phyloP scores from a whole-genome alignment of 2,113 vertebrate species.

The Haplochromis burtoni region DNA sequence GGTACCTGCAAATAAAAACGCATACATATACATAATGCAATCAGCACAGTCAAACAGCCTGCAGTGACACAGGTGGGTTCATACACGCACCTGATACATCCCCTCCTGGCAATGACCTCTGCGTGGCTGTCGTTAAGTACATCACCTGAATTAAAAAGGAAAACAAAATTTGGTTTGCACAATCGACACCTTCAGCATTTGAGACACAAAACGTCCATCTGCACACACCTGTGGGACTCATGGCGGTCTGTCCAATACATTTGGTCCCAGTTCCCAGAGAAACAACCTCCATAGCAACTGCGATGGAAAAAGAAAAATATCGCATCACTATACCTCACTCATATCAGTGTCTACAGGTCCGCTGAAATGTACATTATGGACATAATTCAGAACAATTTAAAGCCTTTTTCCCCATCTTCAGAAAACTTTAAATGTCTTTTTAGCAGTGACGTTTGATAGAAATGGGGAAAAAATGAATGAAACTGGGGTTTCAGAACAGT shows the following conservation, averaged over 20 bases:
- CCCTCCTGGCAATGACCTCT: slow-evolving; percentile 87
- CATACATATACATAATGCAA: neutral
- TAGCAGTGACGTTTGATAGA: neutral
- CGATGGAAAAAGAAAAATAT: neutral
- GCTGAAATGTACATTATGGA: neutral
- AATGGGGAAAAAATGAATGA: neutral
- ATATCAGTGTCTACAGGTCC: neutral
- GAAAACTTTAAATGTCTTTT: neutral
- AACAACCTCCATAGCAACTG: slow-evolving; percentile 81
- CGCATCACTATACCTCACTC: neutral
- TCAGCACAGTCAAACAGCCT: neutral
- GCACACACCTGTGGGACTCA: slow-evolving; percentile 83
- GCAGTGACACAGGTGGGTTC: too few species aligned
- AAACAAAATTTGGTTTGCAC: neutral
- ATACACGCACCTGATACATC: slow-evolving; percentile 80
- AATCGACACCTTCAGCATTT: neutral
- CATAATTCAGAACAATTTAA: neutral
- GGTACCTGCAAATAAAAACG: slow-evolving; percentile 73
- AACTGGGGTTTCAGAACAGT: accelerated
- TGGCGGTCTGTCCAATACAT: slow-evolving; percentile 82
- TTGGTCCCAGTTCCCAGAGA: slow-evolving; percentile 95
- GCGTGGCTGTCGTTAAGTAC: slow-evolving; percentile 95
- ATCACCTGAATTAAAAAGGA: slow-evolving; percentile 71
- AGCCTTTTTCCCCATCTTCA: neutral
- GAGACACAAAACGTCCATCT: neutral